Evolutionary conservation across 2,888 invertebrate species (phyloP).

Genomic region (Corbicula japonica): DNA sequence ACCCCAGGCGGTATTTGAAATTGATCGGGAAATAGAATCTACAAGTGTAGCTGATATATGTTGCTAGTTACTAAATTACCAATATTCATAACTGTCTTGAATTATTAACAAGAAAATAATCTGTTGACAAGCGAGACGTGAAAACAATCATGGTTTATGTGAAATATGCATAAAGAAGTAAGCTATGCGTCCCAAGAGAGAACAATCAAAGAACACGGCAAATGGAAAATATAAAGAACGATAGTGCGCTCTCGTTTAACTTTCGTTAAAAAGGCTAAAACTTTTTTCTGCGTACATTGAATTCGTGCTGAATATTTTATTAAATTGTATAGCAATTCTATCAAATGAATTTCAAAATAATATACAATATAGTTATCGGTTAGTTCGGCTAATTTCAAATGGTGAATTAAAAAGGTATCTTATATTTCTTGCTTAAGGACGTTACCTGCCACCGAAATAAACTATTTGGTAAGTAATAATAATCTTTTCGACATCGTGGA

Average conservation of each 20-base stretch:
- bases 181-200: not conserved
- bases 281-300: not conserved
- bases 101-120: constrained; percentile 19
- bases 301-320: not conserved
- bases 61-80: constrained; percentile 1
- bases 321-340: not conserved
- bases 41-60: too few species aligned
- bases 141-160: constrained; percentile 21
- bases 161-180: constrained; percentile 20
- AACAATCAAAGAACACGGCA: too few species aligned
- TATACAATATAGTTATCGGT: not conserved
- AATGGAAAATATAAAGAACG: too few species aligned
- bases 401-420: too few species aligned
- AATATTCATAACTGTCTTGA: not conserved
- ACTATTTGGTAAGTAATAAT: too few species aligned
- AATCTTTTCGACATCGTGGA: too few species aligned
- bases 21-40: too few species aligned
- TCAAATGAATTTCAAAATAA: not conserved
- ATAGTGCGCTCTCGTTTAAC: not conserved
- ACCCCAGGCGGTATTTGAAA: too few species aligned
- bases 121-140: constrained; percentile 5
- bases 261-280: not conserved
- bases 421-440: too few species aligned
- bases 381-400: not conserved
- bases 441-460: too few species aligned